phyloP scores from a whole-genome alignment of 2,113 vertebrate genomes.

The Litocranius walleri region DNA sequence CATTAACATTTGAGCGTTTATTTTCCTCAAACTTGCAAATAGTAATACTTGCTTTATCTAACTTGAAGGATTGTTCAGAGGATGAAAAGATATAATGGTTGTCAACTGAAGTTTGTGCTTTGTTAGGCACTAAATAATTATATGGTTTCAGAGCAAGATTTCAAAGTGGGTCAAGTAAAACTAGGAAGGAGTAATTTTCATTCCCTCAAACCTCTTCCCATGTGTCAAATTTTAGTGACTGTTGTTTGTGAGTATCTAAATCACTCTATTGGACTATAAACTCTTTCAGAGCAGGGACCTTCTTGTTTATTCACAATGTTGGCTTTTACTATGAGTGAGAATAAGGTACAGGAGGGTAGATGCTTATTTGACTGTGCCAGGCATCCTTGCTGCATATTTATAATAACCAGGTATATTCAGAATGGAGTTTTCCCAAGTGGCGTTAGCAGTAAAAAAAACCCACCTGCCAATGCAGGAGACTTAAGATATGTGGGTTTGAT shows the following conservation, averaged over 20 bases:
- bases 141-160: not conserved
- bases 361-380: not conserved
- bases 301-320: not conserved
- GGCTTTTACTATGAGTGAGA: not conserved
- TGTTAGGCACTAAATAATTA: not conserved
- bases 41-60: not conserved
- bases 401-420: not conserved
- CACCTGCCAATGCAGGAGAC: not conserved
- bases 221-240: not conserved
- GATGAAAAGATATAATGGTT: not conserved
- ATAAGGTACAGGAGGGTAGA: not conserved
- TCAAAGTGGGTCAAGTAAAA: not conserved
- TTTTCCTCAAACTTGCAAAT: conserved; percentile 1
- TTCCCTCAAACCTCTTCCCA: not conserved
- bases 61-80: not conserved
- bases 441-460: not conserved
- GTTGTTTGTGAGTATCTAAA: not conserved
- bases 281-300: not conserved
- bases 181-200: not conserved
- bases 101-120: not conserved
- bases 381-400: not conserved
- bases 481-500: not conserved
- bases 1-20: not conserved
- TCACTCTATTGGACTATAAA: not conserved
- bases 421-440: not conserved